These are phyloP conservation scores for Mamestra brassicae DNA, from an alignment of 2,888 invertebrate species.

Conservation along the genomic window DNA sequence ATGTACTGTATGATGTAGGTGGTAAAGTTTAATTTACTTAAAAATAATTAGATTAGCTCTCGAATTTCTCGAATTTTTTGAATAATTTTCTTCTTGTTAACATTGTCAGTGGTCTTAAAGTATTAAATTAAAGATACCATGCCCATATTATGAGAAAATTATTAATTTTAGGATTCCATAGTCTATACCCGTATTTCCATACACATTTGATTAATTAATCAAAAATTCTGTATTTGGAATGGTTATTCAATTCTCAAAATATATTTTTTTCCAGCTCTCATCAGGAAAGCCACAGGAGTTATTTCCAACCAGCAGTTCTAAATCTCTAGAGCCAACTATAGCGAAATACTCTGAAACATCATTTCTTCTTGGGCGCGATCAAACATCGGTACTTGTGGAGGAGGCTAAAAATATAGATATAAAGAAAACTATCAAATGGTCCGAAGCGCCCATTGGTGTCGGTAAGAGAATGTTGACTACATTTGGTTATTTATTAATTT, in stretches of 20 bases:
- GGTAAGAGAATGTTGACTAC: constrained; percentile 82
- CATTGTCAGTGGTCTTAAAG: neutral
- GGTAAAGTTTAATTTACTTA: constrained; percentile 17
- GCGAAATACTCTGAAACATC: constrained; percentile 94
- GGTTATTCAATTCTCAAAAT: neutral
- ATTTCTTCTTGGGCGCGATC: constrained; percentile 96
- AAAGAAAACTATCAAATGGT: constrained; percentile 95
- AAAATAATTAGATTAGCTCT: neutral
- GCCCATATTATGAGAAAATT: no score
- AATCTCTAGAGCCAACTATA: constrained; percentile 95
- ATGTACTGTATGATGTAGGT: constrained; percentile 94
- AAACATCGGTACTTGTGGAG: constrained; percentile 96
- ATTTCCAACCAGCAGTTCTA: constrained; percentile 95
- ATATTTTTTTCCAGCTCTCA: constrained; percentile 76
- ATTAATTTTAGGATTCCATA: no score
- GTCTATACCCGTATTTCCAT: no score
- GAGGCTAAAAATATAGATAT: constrained; percentile 87
- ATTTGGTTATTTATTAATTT: no score
- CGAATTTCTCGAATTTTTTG: neutral
- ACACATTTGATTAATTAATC: no score
- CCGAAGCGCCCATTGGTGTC: constrained; percentile 93
- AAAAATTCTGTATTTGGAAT: no score
- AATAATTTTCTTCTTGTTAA: neutral
- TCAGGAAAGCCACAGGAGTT: constrained; percentile 94
- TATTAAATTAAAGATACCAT: no score